A percentile compares a stretch with the other conserved stretches of the same genome.
phyloP scores from a whole-genome alignment of 2,113 vertebrate species.

The Excalfactoria chinensis region DNA sequence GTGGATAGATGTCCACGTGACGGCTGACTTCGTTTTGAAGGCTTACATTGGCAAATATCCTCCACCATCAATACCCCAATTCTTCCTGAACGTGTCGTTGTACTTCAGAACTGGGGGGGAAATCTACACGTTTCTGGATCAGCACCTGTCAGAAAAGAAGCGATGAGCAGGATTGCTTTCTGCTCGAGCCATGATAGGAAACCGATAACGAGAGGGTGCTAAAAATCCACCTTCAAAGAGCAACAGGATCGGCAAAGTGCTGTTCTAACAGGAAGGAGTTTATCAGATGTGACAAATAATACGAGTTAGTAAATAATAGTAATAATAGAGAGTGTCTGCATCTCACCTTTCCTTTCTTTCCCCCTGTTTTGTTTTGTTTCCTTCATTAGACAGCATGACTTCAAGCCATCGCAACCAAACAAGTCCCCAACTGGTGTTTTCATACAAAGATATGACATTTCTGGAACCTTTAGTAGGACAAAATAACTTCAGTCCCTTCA shows the following conservation, averaged over 20 bases:
- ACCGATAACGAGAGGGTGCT: not conserved
- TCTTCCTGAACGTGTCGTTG: not conserved
- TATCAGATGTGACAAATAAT: fast-evolving
- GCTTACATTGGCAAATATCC: not conserved
- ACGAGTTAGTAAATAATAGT: not conserved
- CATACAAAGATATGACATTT: not conserved
- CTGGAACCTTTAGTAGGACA: not conserved
- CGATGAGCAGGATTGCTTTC: not conserved
- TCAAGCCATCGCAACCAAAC: not conserved
- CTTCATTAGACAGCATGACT: not conserved
- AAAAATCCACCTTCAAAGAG: not conserved
- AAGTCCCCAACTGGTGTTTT: not conserved
- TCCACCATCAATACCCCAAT: fast-evolving
- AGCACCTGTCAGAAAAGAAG: fast-evolving
- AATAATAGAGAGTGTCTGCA: not conserved
- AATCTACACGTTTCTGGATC: not conserved
- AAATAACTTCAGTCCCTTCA: not conserved
- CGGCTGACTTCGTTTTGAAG: not conserved
- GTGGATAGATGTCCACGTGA: not conserved
- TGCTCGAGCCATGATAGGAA: not conserved
- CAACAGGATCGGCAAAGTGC: fast-evolving
- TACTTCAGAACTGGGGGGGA: not conserved
- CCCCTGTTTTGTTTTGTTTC: not conserved
- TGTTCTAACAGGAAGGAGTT: not conserved
- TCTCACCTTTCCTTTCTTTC: not conserved